Conservation (phyloP, 2,797 vertebrate species). For the Cephalopachus bancanus region DNA sequence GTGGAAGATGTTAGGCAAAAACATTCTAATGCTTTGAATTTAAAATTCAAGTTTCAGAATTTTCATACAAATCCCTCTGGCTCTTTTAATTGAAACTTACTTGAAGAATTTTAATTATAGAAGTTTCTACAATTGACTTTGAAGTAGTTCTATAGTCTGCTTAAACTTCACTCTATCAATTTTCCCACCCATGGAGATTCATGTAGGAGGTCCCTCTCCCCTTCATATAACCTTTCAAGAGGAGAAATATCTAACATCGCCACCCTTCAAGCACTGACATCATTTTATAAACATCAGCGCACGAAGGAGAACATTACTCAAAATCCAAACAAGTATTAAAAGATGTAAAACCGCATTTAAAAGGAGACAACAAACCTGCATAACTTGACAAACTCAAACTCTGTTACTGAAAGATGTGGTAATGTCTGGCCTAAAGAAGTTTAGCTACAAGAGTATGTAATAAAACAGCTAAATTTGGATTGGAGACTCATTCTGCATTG, state of each 20-base stretch:
- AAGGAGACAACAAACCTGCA: conserved; percentile 53
- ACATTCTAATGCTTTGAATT: conserved; percentile 24
- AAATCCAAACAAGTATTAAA: conserved; percentile 81
- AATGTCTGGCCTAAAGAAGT: conserved; percentile 64
- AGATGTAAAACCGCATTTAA: conserved; percentile 35
- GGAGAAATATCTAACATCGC: conserved; percentile 51
- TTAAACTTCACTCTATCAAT: conserved; percentile 25
- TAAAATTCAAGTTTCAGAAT: conserved; percentile 28
- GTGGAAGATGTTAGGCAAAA: background rate
- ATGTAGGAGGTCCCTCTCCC: background rate
- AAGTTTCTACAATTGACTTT: conserved; percentile 25
- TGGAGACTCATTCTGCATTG: conserved; percentile 40
- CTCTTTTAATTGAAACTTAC: background rate
- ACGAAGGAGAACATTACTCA: conserved; percentile 75
- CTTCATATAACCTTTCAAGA: background rate
- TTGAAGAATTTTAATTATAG: background rate
- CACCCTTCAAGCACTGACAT: conserved; percentile 67
- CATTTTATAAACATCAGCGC: conserved; percentile 78
- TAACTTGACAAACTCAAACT: conserved; percentile 55
- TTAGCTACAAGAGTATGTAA: conserved; percentile 65
- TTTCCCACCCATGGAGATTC: conserved; percentile 16
- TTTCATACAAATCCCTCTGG: background rate
- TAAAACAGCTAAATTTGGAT: conserved; percentile 70
- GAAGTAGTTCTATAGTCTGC: background rate
- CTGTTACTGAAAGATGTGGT: conserved; percentile 69